Conservation (phyloP, 37 sponge, comb jelly and placozoan genomes). For the Axinella damicornis region DNA sequence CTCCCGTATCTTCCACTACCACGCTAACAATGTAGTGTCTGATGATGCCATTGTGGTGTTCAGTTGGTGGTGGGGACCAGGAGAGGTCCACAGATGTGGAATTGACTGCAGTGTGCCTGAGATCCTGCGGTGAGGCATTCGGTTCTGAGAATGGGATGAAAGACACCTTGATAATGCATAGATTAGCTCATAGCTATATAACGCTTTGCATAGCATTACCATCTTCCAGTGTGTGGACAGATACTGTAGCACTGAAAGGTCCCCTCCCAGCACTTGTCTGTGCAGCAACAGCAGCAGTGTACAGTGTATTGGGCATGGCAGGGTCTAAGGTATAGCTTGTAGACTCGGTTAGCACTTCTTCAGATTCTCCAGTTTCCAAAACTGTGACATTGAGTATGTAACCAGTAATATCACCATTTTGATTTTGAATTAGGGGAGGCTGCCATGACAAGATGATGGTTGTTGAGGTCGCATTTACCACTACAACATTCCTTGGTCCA, state of each 20-base stretch:
- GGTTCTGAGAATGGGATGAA: conserved; percentile 1
- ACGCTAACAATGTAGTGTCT: conserved; percentile 10
- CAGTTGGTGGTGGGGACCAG: conserved; percentile 32
- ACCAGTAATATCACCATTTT: conserved; percentile 5
- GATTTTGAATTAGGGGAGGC: neutral
- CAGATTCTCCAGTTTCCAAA: neutral
- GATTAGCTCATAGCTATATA: no score
- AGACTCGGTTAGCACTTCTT: neutral
- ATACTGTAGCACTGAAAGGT: conserved; percentile 3
- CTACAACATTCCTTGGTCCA: neutral
- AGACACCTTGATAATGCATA: neutral
- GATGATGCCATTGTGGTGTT: conserved; percentile 39
- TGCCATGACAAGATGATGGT: conserved; percentile 9
- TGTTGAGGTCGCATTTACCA: neutral
- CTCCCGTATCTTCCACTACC: conserved; percentile 20
- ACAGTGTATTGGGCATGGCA: neutral
- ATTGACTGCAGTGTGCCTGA: neutral
- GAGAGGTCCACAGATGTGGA: conserved; percentile 12
- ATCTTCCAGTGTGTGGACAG: neutral
- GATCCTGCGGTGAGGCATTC: neutral
- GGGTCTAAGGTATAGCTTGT: neutral
- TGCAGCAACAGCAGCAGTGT: conserved; percentile 3
- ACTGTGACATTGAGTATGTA: neutral
- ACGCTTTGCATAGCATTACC: neutral
- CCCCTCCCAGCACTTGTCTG: conserved; percentile 2